Evolutionary conservation across 1,140 invertebrate genomes (phyloP).

Genomic region (Cotesia vestalis): DNA sequence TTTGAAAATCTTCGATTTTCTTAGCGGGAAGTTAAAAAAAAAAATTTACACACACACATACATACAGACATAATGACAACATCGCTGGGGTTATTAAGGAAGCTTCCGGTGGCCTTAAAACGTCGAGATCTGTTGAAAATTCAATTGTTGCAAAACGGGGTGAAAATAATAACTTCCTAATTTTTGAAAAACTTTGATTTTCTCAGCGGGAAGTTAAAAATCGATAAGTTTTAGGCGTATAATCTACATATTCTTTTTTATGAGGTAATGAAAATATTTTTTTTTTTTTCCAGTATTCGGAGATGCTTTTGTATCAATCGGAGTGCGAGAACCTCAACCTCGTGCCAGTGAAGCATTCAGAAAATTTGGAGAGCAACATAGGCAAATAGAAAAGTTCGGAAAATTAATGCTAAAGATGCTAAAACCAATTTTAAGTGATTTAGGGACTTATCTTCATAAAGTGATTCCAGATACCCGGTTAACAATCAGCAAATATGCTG

Average conservation of each 20-base stretch:
- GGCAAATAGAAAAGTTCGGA: conserved; percentile 91
- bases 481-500: conserved; percentile 96
- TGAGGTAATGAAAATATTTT: background rate
- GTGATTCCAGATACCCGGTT: conserved; percentile 97
- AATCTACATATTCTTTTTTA: background rate
- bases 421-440: conserved; percentile 91
- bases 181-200: too few species aligned
- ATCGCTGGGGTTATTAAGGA: too few species aligned
- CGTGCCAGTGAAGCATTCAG: conserved; percentile 95
- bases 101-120: too few species aligned
- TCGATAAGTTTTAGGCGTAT: background rate
- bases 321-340: conserved; percentile 93
- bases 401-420: conserved; percentile 89
- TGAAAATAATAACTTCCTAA: too few species aligned
- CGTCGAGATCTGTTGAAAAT: too few species aligned
- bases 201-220: too few species aligned
- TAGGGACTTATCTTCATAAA: conserved; percentile 96
- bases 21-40: too few species aligned
- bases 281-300: conserved; percentile 83
- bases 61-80: too few species aligned
- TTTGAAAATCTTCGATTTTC: too few species aligned
- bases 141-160: too few species aligned
- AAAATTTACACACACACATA: too few species aligned
- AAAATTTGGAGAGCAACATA: conserved; percentile 93
- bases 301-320: conserved; percentile 92